These are phyloP conservation scores for Stictocephala bisonia DNA, from an alignment of 2,888 invertebrate genomes.

Conservation along the genomic window DNA sequence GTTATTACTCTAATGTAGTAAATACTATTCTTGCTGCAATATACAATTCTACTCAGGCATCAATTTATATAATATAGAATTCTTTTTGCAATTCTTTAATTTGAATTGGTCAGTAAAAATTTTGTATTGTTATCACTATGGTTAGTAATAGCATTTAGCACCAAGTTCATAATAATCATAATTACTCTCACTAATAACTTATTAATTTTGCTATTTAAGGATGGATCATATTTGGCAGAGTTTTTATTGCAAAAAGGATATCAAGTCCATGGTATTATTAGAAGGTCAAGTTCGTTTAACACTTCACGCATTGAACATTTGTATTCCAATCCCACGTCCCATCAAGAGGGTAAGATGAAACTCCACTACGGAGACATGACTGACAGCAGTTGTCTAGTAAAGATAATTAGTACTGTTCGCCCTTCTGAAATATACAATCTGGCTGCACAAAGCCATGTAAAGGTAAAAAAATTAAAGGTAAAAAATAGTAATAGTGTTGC, in stretches of 20 bases:
- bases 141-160: too few species aligned
- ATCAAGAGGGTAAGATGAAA: conserved; percentile 89
- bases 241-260: conserved; percentile 93
- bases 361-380: conserved; percentile 99
- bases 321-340: conserved; percentile 90
- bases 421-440: conserved; percentile 98
- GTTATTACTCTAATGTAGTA: too few species aligned
- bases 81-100: too few species aligned
- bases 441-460: conserved; percentile 99
- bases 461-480: too few species aligned
- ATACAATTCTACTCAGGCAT: too few species aligned
- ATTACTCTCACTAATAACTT: background rate
- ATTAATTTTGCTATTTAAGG: conserved; percentile 69
- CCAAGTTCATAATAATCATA: too few species aligned
- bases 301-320: conserved; percentile 96
- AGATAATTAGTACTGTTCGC: conserved; percentile 80
- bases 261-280: conserved; percentile 94
- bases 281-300: conserved; percentile 96
- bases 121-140: too few species aligned
- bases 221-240: conserved; percentile 98
- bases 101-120: too few species aligned
- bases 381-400: conserved; percentile 94
- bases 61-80: too few species aligned
- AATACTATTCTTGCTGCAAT: too few species aligned
- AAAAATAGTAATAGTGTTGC: too few species aligned